Base-by-base conservation (phyloP, 2,888 invertebrate species). In the Watsonalla binaria region DNA sequence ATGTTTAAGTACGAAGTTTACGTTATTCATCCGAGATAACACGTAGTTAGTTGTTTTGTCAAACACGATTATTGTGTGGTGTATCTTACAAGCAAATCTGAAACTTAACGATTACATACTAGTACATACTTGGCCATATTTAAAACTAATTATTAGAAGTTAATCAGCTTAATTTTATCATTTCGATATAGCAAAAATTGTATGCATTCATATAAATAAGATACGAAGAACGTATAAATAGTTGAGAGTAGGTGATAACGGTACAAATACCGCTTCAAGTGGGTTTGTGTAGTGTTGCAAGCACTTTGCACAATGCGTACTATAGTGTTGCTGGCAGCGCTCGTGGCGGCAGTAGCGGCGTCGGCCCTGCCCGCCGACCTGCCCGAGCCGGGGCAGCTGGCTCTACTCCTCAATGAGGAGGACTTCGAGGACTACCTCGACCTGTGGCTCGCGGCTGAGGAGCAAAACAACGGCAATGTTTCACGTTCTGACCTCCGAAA, bases 361-460 rank as follows among this genome's bases (percentile, higher is more conserved):
- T 63, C 66, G 52, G 74, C 80, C 6, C 47, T 73, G 45, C 76
- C 77, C 15, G 55, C 71, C 2, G 62, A 73, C 9, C 54, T 83
- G 51, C 82, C 84, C 2, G 82, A 86, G 53, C 91, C 90, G 0
- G 77, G 80, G 5, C 69, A 86, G 7, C 62, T 90, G 24, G 86
- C 84, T 2, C 64, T 82, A 49, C 59, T 82, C 42, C 76, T 90
- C 35, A 76, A 73, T 51, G 91, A 91, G 72, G 88, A 91, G 2
- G 84, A 86, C 8, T 91, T 89, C 55, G 90, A 91, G 60, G 89
- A 90, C 55, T 90, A 90, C 54, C 75, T 90, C 6, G 90, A 90
- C 51, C 60, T 63, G 6, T 91, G 87, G 87, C 74, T 91, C 8
- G 82, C 66, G 47, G 56, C 66, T 13, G 82, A 88, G 65, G 69